Conservation (phyloP, 2,113 vertebrate genomes). For the Meleagris gallopavo region DNA sequence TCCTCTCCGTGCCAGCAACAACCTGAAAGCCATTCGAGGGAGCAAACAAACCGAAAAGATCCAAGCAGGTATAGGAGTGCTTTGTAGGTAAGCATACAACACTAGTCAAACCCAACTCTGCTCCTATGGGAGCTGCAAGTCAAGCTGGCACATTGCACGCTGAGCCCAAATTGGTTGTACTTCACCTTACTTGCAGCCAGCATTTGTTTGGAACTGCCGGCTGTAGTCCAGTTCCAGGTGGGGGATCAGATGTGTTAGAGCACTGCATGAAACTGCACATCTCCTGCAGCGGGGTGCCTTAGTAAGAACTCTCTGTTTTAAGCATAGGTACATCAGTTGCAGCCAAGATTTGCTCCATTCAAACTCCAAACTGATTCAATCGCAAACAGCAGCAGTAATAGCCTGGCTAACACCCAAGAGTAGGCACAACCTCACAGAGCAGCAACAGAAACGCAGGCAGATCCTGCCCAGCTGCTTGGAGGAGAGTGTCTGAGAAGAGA, state of each 20-base stretch:
- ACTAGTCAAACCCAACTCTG: not conserved
- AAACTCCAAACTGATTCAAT: accelerated
- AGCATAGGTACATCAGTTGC: not conserved
- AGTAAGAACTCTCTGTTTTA: accelerated
- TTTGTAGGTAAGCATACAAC: not conserved
- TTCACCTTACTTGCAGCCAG: not conserved
- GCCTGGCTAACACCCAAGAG: accelerated
- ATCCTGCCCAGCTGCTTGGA: not conserved
- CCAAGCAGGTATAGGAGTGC: not conserved
- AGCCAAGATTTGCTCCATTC: not conserved
- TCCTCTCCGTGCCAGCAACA: slow-evolving; percentile 10
- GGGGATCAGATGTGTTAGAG: not conserved
- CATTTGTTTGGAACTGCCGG: not conserved
- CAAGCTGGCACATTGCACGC: not conserved
- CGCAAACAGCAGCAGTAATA: accelerated
- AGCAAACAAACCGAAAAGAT: not conserved
- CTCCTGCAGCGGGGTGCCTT: accelerated
- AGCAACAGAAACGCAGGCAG: not conserved
- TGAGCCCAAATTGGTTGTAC: accelerated
- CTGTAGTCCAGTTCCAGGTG: not conserved
- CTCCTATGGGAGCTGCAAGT: accelerated
- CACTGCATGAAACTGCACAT: accelerated
- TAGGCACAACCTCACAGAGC: not conserved
- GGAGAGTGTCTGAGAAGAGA: no score
- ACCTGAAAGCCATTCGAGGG: not conserved